These are phyloP conservation scores for Polymixis flavicincta DNA, from an alignment of 2,888 invertebrate species.

Conservation along the genomic window DNA sequence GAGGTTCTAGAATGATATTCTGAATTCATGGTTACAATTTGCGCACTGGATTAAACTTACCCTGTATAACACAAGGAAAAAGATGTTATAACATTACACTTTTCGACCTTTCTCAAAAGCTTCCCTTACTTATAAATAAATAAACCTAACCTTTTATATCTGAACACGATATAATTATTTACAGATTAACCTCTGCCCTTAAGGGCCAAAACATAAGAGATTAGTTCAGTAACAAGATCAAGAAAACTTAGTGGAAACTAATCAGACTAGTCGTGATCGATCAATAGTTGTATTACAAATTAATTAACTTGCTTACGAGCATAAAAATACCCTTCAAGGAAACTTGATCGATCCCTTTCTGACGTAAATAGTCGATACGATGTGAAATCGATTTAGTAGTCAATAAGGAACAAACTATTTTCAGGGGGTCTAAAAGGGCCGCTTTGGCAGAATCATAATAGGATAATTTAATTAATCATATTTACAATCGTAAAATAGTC, in stretches of 20 bases:
- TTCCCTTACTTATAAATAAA: constrained; percentile 35
- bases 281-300: constrained; percentile 34
- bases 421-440: too few relatives aligned
- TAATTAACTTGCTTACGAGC: constrained; percentile 7
- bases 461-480: too few relatives aligned
- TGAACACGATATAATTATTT: constrained; percentile 39
- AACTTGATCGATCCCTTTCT: constrained; percentile 42
- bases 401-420: too few relatives aligned
- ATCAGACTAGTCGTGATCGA: constrained; percentile 38
- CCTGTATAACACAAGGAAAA: constrained; percentile 4
- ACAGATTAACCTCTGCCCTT: constrained; percentile 22
- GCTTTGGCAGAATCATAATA: too few relatives aligned
- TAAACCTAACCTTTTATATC: constrained; percentile 27
- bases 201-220: background rate
- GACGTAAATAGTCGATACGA: too few relatives aligned
- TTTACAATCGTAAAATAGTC: too few relatives aligned
- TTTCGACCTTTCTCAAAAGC: constrained; percentile 35
- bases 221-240: constrained; percentile 26
- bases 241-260: constrained; percentile 36
- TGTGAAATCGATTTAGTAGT: too few relatives aligned
- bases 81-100: constrained; percentile 15
- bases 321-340: constrained; percentile 18
- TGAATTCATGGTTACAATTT: too few relatives aligned
- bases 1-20: too few relatives aligned
- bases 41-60: too few relatives aligned